These are phyloP conservation scores for Agonopterix arenella DNA, from an alignment of 2,888 invertebrate species.

Conservation along the genomic window DNA sequence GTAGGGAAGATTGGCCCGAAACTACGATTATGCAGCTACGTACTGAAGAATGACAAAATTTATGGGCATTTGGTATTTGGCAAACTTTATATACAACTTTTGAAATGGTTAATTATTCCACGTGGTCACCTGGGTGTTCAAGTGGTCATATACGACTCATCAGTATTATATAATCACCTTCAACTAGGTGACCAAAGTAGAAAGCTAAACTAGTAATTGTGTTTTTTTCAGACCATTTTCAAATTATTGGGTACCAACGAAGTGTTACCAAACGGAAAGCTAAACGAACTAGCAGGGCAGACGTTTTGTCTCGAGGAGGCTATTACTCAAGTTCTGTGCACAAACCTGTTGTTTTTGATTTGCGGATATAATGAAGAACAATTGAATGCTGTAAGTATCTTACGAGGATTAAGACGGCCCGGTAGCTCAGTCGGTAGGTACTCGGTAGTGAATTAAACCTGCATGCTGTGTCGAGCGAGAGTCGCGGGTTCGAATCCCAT, in stretches of 20 bases:
- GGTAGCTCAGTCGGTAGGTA: neutral
- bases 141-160: neutral
- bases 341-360: conserved; percentile 78
- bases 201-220: neutral
- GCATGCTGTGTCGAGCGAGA: neutral
- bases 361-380: conserved; percentile 73
- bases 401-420: too few species aligned
- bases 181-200: neutral
- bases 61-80: too few species aligned
- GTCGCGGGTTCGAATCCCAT: neutral
- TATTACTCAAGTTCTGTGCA: conserved; percentile 72
- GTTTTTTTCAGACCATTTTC: conserved; percentile 37
- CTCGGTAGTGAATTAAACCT: neutral
- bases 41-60: too few species aligned
- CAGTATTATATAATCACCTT: neutral
- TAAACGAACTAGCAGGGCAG: conserved; percentile 67
- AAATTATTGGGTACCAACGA: conserved; percentile 67
- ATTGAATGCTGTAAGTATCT: conserved; percentile 61
- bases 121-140: neutral
- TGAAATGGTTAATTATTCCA: too few species aligned
- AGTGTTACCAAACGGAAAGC: conserved; percentile 73
- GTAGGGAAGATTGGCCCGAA: too few species aligned
- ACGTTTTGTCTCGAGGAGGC: conserved; percentile 67
- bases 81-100: too few species aligned
- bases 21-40: too few species aligned